Evolutionary conservation across 2,888 invertebrate genomes (phyloP), one percentile per base, ranked within the genome.

Genomic region (Athalia rosae): DNA sequence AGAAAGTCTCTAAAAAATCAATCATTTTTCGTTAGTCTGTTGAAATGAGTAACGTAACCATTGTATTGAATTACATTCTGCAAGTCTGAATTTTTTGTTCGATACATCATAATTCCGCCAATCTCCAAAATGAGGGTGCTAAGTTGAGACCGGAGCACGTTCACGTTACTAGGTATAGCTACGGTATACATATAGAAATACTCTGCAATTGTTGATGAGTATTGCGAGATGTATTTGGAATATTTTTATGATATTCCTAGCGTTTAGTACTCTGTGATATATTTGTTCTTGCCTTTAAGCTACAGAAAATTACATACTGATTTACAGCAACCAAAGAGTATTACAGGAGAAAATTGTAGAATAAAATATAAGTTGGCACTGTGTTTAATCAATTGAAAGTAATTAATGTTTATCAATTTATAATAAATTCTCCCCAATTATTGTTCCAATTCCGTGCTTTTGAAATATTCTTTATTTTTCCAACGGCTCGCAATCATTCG

Each of bases 251-350:
- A 58, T 76, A 50, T 15, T 64, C 47, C 28, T 76, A 63, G 56
- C 53, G 59, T 69, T 77, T 43, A 67, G 66, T 77, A 77, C 67
- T 71, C 77, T 77, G 77, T 77, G 77, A 77, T 77, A 77, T 77
- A 66, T 77, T 77, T 77, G 66, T 69, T 63, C 77, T 77, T 77
- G 77, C 69, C 77, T 64, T 59, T 56, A 43, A 56, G 53, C 66
- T 56, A 13, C 66, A 45, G 28, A 63, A 66, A 15, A 45, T 76
- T 13, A 11, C 69, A 67, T 59, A 67, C 64, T 66, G 66, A 64
- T 64, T 45, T 76, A 47, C 43, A 66, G 47, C 53, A 56, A 66
- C 76, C 64, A 76, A 76, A 76, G 56, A 76, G 43, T 64, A 76
- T 66, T 53, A 45, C 7, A 63, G 28, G 41, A 74, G 41, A 48